These are phyloP conservation scores for Agrotis ipsilon DNA, from an alignment of 2,888 invertebrate species.

Conservation along the genomic window DNA sequence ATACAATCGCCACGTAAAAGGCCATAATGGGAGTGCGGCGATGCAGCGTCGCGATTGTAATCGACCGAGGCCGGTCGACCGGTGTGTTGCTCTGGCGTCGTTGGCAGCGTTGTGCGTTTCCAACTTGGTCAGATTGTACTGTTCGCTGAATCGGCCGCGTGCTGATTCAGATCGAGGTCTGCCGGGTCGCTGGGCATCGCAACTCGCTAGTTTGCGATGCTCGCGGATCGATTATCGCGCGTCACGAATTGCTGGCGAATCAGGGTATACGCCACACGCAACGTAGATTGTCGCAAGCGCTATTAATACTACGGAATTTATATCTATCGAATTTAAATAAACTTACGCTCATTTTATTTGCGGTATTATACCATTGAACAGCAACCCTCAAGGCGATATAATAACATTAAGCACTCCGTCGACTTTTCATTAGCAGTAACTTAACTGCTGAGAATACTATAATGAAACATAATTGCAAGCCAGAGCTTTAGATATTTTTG, in stretches of 20 bases:
- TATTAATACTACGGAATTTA: conserved; percentile 56
- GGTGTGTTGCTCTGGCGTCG: conserved; percentile 64
- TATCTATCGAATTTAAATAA: conserved; percentile 27
- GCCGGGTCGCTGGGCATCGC: conserved; percentile 78
- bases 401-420: conserved; percentile 78
- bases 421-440: conserved; percentile 87
- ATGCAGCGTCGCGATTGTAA: conserved; percentile 79
- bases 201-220: conserved; percentile 74
- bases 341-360: conserved; percentile 45
- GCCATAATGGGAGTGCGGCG: conserved; percentile 80
- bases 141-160: conserved; percentile 82
- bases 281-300: conserved; percentile 55
- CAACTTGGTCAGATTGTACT: conserved; percentile 77
- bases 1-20: conserved; percentile 84
- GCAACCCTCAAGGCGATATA: conserved; percentile 75
- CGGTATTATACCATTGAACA: conserved; percentile 52
- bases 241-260: conserved; percentile 77
- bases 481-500: conserved; percentile 70
- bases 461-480: conserved; percentile 71
- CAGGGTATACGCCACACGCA: conserved; percentile 72
- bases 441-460: conserved; percentile 76
- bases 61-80: conserved; percentile 69
- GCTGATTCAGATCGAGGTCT: conserved; percentile 87
- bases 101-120: conserved; percentile 70
- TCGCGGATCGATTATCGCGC: conserved; percentile 79